Conservation (phyloP, 2,888 invertebrate species). For the Nebria brevicollis region DNA sequence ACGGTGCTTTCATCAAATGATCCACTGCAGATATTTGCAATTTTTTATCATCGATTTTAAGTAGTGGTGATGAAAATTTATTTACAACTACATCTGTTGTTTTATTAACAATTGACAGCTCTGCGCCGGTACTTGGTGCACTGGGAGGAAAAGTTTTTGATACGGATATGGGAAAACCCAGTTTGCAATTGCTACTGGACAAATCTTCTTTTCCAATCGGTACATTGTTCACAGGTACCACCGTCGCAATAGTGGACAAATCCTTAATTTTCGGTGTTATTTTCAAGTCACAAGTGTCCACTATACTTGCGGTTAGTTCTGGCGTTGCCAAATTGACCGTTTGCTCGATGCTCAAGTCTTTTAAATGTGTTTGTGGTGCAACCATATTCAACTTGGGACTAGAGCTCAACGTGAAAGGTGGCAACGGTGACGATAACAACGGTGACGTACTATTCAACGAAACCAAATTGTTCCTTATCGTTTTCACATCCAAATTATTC, state of each 20-base stretch:
- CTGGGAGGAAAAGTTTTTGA: conserved; percentile 54
- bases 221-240: conserved; percentile 36
- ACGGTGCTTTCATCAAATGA: conserved; percentile 48
- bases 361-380: conserved; percentile 12
- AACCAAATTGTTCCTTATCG: conserved; percentile 56
- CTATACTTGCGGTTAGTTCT: conserved; percentile 18
- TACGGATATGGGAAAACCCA: conserved; percentile 53
- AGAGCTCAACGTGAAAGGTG: conserved; percentile 46
- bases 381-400: conserved; percentile 42
- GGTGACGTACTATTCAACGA: conserved; percentile 45
- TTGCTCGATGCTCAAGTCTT: conserved; percentile 40
- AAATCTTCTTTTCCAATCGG: conserved; percentile 54
- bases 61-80: conserved; percentile 25
- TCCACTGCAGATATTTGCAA: neutral
- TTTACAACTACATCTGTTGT: conserved; percentile 62
- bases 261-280: conserved; percentile 31
- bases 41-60: conserved; percentile 24
- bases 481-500: conserved; percentile 57
- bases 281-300: conserved; percentile 13
- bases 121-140: conserved; percentile 24
- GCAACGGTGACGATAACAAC: conserved; percentile 39
- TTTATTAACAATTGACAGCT: conserved; percentile 57
- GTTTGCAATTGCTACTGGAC: conserved; percentile 53
- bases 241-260: conserved; percentile 16
- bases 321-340: conserved; percentile 23